phyloP scores from a whole-genome alignment of 2,113 vertebrate genomes.

The Abramis brama region DNA sequence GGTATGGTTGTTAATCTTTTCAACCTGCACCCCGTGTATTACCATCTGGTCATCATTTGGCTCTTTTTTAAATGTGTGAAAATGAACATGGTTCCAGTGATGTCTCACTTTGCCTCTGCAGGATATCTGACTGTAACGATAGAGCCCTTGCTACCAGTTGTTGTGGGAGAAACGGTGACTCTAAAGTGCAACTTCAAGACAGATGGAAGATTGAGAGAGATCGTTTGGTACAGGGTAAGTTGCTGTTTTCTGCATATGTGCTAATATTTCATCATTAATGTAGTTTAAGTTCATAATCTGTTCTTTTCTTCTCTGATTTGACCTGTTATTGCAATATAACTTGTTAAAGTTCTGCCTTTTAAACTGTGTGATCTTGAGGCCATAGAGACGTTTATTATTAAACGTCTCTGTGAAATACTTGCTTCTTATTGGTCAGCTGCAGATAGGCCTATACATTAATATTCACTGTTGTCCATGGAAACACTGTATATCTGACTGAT shows the following conservation, averaged over 20 bases:
- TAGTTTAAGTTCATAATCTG: background rate
- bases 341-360: background rate
- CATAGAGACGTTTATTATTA: background rate
- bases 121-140: constrained; percentile 98
- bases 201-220: constrained; percentile 94
- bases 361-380: background rate
- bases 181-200: constrained; percentile 99
- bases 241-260: background rate
- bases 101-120: constrained; percentile 61
- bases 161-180: constrained; percentile 95
- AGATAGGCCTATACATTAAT: background rate
- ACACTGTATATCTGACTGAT: no score
- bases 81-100: constrained; percentile 3
- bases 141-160: constrained; percentile 93
- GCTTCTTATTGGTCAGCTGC: background rate
- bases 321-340: background rate
- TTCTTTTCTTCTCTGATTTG: background rate
- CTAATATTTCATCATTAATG: background rate
- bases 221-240: constrained; percentile 98
- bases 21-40: background rate
- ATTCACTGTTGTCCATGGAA: background rate
- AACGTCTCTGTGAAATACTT: background rate
- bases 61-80: constrained; percentile 7
- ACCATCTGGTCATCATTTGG: constrained; percentile 5
- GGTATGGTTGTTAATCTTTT: background rate